Evolutionary conservation across 2,113 vertebrate genomes (phyloP), one percentile per base, ranked within the genome.

Genomic region (Vulpes vulpes): DNA sequence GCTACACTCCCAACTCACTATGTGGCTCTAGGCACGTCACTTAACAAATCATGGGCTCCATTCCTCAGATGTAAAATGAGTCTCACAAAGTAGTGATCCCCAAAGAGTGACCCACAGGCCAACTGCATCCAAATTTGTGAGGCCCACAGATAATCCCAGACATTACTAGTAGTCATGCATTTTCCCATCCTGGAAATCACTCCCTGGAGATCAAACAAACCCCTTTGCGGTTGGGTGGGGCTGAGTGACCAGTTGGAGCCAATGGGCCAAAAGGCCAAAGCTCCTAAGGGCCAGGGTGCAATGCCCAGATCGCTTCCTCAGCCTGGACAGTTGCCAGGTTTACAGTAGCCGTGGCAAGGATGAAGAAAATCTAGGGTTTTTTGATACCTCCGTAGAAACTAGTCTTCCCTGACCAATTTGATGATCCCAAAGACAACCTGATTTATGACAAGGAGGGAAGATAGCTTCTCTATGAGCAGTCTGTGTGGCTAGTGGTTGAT

Each of bases 391-490:
- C n/a, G 1, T 9, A n/a, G 14, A 71, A 57, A 5, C 6, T 30
- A 64, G 38, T 57, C 30, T 94, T 27, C 60, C 43, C 60, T 43
- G 49, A 76, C 35, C 86, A 19, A 85, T 12, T 74, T n/a, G 57
- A 84, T 43, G 57, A 91, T 91, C 76, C 79, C 92, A 81, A 94
- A 86, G 55, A 22, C 57, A 14, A 92, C 59, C 53, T 57, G 30
- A 30, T 69, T 92, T 64, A 35, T 5, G 2, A 27, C 27, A 57
- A 73, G 4, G 32, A 73, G 30, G 20, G 49, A 94, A 14, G 30
- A 53, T 1, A 76, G 25, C 35, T 74, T 91, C 25, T 43, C 49
- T 30, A 27, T 16, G 30, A 89, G 71, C 53, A 69, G 60, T 30
- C 22, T 7, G 1, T 5, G 2, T 76, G 35, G 10, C 51, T 62